Conservation (phyloP, 2,888 invertebrate species). For the Drosophila suboccidentalis region DNA sequence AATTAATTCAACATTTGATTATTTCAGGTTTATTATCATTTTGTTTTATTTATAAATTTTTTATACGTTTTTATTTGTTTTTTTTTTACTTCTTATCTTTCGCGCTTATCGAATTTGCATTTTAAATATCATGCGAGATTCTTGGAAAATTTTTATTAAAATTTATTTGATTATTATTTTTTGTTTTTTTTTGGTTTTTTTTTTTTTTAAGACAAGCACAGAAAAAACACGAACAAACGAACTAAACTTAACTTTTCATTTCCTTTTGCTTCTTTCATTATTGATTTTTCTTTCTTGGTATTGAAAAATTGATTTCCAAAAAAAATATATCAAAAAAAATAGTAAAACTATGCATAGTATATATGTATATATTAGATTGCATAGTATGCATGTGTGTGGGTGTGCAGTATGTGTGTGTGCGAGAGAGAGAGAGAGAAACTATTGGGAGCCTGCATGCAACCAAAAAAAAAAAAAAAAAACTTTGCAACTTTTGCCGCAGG, state of each 20-base stretch:
- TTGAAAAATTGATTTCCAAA: slow-evolving; percentile 18
- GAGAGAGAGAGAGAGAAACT: not conserved
- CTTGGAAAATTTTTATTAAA: slow-evolving; percentile 27
- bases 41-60: slow-evolving; percentile 7
- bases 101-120: slow-evolving; percentile 36
- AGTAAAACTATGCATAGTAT: slow-evolving; percentile 11
- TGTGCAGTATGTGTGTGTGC: not conserved
- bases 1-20: slow-evolving; percentile 16
- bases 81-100: slow-evolving; percentile 4
- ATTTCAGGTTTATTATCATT: slow-evolving; percentile 39
- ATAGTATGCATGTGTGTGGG: slow-evolving; percentile 3
- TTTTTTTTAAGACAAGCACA: slow-evolving; percentile 27
- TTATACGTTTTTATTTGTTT: not conserved
- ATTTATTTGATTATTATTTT: not conserved
- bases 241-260: not conserved
- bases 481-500: slow-evolving; percentile 15
- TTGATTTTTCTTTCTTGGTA: slow-evolving; percentile 47
- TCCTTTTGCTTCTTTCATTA: slow-evolving; percentile 5
- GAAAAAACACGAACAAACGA: slow-evolving; percentile 36
- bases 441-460: not conserved
- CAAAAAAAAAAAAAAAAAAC: too few relatives aligned
- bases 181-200: not conserved
- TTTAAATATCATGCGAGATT: slow-evolving; percentile 37
- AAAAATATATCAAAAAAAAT: slow-evolving; percentile 46
- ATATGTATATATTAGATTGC: slow-evolving; percentile 14